These are phyloP conservation scores for Cantharis nigra DNA, from an alignment of 2,888 invertebrate species.

Conservation along the genomic window DNA sequence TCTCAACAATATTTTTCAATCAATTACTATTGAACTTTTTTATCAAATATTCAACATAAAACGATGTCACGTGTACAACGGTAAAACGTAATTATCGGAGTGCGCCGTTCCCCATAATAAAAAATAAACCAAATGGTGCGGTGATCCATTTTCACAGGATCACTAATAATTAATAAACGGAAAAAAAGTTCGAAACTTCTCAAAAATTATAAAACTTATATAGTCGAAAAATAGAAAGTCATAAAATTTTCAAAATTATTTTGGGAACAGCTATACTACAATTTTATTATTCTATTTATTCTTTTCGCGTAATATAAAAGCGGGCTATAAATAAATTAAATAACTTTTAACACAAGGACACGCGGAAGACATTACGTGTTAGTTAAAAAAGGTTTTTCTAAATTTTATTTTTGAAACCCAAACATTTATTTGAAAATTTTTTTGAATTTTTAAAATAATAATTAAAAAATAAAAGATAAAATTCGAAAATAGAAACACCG, in stretches of 20 bases:
- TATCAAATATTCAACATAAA: background rate
- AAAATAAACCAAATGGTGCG: background rate
- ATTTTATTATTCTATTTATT: background rate
- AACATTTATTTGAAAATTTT: background rate
- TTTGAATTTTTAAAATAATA: background rate
- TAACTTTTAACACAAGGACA: background rate
- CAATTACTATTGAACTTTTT: background rate
- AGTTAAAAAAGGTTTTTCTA: background rate
- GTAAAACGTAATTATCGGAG: background rate
- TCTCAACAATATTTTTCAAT: background rate
- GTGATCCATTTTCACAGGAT: background rate
- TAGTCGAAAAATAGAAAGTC: too few relatives aligned
- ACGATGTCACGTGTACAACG: background rate
- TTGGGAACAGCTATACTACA: background rate
- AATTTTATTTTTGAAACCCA: background rate
- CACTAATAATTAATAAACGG: background rate
- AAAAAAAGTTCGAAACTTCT: background rate
- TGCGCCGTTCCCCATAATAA: background rate
- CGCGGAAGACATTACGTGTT: slow-evolving; percentile 1
- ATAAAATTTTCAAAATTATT: background rate
- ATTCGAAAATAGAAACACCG: background rate
- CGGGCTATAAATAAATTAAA: background rate
- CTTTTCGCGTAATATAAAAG: background rate
- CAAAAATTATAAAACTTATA: background rate
- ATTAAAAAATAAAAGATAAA: background rate